Conservation (phyloP, 35 echinoderm and acorn worm species). For the Patiria miniata region DNA sequence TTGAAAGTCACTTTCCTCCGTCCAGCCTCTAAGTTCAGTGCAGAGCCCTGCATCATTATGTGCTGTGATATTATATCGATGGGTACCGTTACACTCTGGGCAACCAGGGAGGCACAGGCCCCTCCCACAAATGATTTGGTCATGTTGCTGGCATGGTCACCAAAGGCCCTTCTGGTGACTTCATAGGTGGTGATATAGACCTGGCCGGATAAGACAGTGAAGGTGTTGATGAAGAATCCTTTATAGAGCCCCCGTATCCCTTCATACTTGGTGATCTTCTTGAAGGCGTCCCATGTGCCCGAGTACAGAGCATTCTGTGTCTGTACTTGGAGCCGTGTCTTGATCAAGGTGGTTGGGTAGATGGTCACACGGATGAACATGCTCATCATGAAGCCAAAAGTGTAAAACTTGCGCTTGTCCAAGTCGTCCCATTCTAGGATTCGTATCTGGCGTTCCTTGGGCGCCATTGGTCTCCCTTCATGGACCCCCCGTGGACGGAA, state of each 20-base stretch:
- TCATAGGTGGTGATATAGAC: constrained; percentile 93
- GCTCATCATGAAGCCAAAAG: constrained; percentile 66
- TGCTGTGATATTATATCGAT: constrained; percentile 86
- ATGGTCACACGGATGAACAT: constrained; percentile 68
- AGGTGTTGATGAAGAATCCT: constrained; percentile 81
- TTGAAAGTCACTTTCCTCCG: constrained; percentile 60
- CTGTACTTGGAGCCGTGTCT: constrained; percentile 93
- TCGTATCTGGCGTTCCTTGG: constrained; percentile 38
- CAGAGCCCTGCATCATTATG: constrained; percentile 84
- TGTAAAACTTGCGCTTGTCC: constrained; percentile 83
- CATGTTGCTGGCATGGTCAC: constrained; percentile 55
- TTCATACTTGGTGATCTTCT: constrained; percentile 90
- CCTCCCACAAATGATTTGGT: constrained; percentile 80
- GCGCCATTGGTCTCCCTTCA: neutral
- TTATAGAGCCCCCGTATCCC: constrained; percentile 90
- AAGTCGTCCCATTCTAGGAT: constrained; percentile 98
- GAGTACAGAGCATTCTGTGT: constrained; percentile 67
- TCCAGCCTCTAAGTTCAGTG: constrained; percentile 44
- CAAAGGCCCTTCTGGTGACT: constrained; percentile 60
- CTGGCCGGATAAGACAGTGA: constrained; percentile 82
- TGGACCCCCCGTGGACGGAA: too few species aligned
- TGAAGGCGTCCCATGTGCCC: constrained; percentile 95
- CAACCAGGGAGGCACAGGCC: constrained; percentile 79
- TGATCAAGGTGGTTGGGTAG: constrained; percentile 83
- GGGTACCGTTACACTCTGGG: constrained; percentile 89